These are phyloP conservation scores for Galerucella calmariensis DNA, from an alignment of 2,888 invertebrate genomes.

Conservation along the genomic window DNA sequence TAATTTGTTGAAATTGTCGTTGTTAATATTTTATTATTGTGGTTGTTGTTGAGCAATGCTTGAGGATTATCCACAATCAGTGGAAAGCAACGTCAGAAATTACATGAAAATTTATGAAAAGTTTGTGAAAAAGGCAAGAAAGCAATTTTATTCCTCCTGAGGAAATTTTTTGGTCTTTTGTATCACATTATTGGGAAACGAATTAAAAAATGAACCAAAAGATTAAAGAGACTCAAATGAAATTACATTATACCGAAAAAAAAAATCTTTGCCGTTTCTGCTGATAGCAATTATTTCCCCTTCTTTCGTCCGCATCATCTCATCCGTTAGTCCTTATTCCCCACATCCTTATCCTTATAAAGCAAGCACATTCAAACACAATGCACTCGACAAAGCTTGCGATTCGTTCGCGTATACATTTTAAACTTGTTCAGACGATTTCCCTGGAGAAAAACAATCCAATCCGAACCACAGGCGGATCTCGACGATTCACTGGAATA, in stretches of 20 bases:
- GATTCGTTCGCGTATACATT: slow-evolving; percentile 21
- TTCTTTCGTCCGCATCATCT: slow-evolving; percentile 1
- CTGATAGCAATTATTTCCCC: slow-evolving; percentile 5
- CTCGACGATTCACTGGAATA: slow-evolving; percentile 1
- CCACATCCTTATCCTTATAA: slow-evolving; percentile 19
- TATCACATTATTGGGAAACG: too few relatives aligned
- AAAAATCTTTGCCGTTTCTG: background rate
- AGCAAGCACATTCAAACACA: slow-evolving; percentile 30
- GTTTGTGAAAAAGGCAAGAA: too few relatives aligned
- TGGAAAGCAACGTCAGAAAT: too few relatives aligned
- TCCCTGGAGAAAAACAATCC: slow-evolving; percentile 36
- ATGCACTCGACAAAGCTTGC: slow-evolving; percentile 32
- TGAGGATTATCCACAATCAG: too few relatives aligned
- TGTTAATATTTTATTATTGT: too few relatives aligned
- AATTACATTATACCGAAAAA: background rate
- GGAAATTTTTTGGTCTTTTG: too few relatives aligned
- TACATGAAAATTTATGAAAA: too few relatives aligned
- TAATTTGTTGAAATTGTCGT: too few relatives aligned
- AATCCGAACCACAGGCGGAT: slow-evolving; percentile 19
- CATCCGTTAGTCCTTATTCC: slow-evolving; percentile 14
- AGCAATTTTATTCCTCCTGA: too few relatives aligned
- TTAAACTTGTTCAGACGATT: slow-evolving; percentile 38
- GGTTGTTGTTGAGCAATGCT: too few relatives aligned
- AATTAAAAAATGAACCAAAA: background rate
- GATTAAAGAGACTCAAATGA: background rate